These are phyloP conservation scores for Rhinolophus ferrumequinum DNA, from an alignment of 2,113 vertebrate species.

Conservation along the genomic window DNA sequence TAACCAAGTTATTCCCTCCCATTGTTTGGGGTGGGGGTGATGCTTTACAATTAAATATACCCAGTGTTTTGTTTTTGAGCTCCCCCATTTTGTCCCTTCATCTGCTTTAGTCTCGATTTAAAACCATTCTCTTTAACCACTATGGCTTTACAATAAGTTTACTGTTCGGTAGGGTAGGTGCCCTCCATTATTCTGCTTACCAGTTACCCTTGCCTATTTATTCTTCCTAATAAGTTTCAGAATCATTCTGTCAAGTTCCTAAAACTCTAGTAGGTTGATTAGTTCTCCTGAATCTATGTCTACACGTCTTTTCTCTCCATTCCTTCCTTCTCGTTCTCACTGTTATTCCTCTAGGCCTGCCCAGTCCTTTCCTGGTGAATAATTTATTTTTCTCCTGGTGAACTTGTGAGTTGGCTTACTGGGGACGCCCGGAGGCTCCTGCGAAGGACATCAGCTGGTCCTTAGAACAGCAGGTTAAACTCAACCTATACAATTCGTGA, in stretches of 20 bases:
- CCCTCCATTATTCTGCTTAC: background rate
- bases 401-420: background rate
- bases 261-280: background rate
- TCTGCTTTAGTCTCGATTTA: background rate
- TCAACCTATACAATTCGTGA: rapidly evolving
- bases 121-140: background rate
- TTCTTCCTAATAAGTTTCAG: background rate
- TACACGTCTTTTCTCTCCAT: background rate
- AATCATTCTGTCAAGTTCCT: background rate
- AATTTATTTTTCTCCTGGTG: background rate
- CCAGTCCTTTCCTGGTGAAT: background rate
- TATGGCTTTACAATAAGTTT: background rate
- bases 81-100: background rate
- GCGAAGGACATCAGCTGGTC: background rate
- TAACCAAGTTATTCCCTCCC: background rate
- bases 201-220: background rate
- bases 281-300: background rate
- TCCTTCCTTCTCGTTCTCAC: background rate
- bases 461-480: background rate
- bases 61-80: background rate
- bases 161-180: too few species aligned
- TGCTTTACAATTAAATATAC: background rate
- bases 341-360: background rate
- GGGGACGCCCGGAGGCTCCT: background rate
- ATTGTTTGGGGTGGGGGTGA: too few species aligned